phyloP scores from a whole-genome alignment of 1,140 invertebrate genomes.

The Sarcophaga bullata region DNA sequence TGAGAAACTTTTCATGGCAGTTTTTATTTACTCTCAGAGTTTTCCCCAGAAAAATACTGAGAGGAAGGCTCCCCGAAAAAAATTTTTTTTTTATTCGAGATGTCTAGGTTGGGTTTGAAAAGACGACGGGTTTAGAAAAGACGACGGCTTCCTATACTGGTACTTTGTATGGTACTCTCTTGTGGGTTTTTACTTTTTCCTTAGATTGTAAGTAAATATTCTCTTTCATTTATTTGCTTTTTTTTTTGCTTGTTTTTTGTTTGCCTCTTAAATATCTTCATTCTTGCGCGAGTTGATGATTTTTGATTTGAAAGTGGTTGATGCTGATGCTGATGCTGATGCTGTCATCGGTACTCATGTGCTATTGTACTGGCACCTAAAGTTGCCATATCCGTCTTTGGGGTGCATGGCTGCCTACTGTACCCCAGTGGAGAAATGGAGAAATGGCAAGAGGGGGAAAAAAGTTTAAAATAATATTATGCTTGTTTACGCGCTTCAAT shows the following conservation, averaged over 20 bases:
- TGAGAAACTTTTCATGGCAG: too few species aligned
- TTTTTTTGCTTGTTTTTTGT: too few species aligned
- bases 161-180: background rate
- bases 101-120: too few species aligned
- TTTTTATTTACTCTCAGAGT: too few species aligned
- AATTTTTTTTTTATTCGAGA: too few species aligned
- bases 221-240: background rate
- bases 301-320: background rate
- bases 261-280: background rate
- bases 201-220: background rate
- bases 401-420: too few species aligned
- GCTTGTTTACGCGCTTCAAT: conserved; percentile 13
- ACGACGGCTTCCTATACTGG: too few species aligned
- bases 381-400: too few species aligned
- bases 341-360: background rate
- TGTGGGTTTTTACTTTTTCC: background rate
- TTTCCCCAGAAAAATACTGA: too few species aligned
- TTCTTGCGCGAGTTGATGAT: background rate
- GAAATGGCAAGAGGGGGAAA: background rate
- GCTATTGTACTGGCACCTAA: too few species aligned
- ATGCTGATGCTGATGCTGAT: background rate
- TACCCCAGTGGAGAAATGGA: background rate
- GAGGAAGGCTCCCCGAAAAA: too few species aligned
- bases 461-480: conserved; percentile 23
- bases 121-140: too few species aligned